Conservation (phyloP, 2,113 vertebrate species). For the Chloroceryle aenea region DNA sequence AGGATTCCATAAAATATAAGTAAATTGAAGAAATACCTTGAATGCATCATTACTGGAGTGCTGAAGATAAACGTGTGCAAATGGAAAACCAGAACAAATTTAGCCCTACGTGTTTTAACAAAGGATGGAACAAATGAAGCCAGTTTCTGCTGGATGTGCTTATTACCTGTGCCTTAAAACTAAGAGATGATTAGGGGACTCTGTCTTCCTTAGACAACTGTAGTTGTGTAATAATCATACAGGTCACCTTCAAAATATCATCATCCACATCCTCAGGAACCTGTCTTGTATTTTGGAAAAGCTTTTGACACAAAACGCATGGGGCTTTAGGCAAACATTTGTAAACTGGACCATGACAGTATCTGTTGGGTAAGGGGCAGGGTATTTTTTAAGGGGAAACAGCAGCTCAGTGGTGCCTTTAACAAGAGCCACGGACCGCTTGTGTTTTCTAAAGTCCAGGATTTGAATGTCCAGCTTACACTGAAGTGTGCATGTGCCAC, state of each 20-base stretch:
- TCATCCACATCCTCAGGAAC: neutral
- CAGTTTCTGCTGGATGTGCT: neutral
- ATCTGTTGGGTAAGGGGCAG: neutral
- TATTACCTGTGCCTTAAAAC: neutral
- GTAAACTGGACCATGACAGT: neutral
- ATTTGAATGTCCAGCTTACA: neutral
- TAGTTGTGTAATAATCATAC: neutral
- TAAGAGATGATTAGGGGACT: neutral
- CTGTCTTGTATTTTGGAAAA: neutral
- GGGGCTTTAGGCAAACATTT: neutral
- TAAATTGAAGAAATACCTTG: slow-evolving; percentile 6
- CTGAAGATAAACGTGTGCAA: neutral
- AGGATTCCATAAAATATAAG: slow-evolving; percentile 29
- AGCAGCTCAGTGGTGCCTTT: neutral
- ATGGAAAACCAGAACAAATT: neutral
- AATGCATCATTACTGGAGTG: neutral
- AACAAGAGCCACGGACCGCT: neutral
- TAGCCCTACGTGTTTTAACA: neutral
- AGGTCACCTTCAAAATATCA: neutral
- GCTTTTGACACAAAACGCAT: neutral
- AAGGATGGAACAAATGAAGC: neutral
- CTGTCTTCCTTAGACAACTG: neutral
- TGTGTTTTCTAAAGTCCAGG: neutral
- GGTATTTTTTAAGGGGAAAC: neutral
- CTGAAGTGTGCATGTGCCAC: neutral